phyloP scores from a whole-genome alignment of 2,888 invertebrate genomes.

The Agrochola lychnidis region DNA sequence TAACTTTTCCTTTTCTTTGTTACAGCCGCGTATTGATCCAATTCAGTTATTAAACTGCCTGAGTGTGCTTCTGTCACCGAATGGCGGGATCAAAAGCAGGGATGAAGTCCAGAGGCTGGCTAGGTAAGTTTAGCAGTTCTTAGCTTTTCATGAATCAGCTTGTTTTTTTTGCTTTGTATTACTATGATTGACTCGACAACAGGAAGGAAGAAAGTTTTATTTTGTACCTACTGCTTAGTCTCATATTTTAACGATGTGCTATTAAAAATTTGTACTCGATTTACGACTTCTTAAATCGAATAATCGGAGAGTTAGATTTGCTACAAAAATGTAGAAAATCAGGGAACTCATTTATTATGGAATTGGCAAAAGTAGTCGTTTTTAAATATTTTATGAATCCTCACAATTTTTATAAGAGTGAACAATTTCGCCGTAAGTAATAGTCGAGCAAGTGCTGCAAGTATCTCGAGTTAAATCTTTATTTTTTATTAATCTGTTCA shows the following conservation, averaged over 20 bases:
- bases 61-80: slow-evolving; percentile 95
- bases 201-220: background rate
- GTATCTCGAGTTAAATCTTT: background rate
- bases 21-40: slow-evolving; percentile 98
- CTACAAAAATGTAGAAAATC: background rate
- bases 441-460: background rate
- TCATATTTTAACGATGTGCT: background rate
- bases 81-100: slow-evolving; percentile 96
- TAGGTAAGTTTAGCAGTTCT: slow-evolving; percentile 90
- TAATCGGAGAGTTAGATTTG: background rate
- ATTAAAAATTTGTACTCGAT: background rate
- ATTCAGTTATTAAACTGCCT: slow-evolving; percentile 96
- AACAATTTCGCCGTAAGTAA: background rate
- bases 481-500: background rate
- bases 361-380: background rate
- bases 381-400: background rate
- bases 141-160: slow-evolving; percentile 9
- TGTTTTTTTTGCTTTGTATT: background rate
- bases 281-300: background rate
- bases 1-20: slow-evolving; percentile 72
- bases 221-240: background rate
- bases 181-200: background rate
- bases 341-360: background rate
- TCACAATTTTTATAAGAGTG: slow-evolving; percentile 1
- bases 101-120: slow-evolving; percentile 97